Base-by-base conservation (phyloP, 1,140 invertebrate species). In the Drosophila lini region DNA sequence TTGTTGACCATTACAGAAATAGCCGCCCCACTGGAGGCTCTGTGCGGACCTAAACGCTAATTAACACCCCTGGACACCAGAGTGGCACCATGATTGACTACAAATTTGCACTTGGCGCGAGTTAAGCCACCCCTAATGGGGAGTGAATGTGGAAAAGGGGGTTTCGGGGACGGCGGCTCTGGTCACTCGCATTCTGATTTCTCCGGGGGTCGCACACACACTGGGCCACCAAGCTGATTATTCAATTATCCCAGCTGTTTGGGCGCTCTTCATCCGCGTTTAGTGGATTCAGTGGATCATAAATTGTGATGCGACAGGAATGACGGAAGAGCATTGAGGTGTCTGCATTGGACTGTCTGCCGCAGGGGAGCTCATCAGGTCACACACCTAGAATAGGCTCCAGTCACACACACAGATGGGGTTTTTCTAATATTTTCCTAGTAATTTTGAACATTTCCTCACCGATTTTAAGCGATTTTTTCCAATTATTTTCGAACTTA, bases 211-310 rank as follows among this genome's bases (percentile, higher is more conserved):
- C 56, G 60, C 56, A 45, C 57, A 60, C 69, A 74, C 68, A 69
- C 65, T 78, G 74, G 61, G 83, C 67, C 62, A 83, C 60, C 47
- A 74, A 80, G 83, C 80, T 80, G 84, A 89, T 88, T 88, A 89
- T 88, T 89, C 83, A 88, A 88, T 88, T 89, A 80, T 78, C 53
- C 59, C 83, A 88, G 82, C 82, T 63, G 75, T 60, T 85, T 67
- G 55, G 80, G 60, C 45, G 81, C 81, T 84, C 81, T 77, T 77
- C 81, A 84, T 80, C 70, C 74, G 64, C 74, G 63, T 75, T 47
- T 22, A 45, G 11, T 44, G 16, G 41, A 11, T 44, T 44, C 58
- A 73, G 59, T 50, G 65, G 78, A 70, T 83, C 73, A 56, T 88
- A 80, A 78, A 89, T 88, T 80, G 69, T 52, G 10, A n/a, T 40